Conservation (phyloP, 2,797 vertebrate genomes). For the Chelidonichthys spinosus region DNA sequence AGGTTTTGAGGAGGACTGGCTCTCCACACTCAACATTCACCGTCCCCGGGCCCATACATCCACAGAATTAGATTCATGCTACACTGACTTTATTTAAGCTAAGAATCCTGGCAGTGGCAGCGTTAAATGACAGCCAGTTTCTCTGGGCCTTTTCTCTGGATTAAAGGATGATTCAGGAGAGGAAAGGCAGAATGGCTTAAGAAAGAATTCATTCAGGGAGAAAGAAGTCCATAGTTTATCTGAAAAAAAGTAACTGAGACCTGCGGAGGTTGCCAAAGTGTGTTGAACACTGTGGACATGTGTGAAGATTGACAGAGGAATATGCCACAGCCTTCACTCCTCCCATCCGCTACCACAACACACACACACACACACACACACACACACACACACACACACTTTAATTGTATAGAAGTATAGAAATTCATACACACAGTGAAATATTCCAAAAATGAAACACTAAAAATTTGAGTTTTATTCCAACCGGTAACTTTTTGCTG, state of each 20-base stretch:
- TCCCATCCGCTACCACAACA: conserved; percentile 1
- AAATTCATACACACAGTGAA: conserved; percentile 7
- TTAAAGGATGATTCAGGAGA: conserved; percentile 87
- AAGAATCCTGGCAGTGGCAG: conserved; percentile 81
- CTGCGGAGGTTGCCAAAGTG: conserved; percentile 71
- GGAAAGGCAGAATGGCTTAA: conserved; percentile 80
- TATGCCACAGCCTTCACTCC: conserved; percentile 27
- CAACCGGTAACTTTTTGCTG: not conserved
- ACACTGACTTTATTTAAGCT: conserved; percentile 89
- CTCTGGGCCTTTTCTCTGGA: conserved; percentile 83
- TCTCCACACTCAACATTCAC: conserved; percentile 86
- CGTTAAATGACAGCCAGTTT: conserved; percentile 86
- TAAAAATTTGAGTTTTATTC: not conserved
- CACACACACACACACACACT: not conserved
- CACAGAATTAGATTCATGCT: conserved; percentile 90
- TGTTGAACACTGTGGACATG: conserved; percentile 70
- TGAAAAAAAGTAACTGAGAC: conserved; percentile 77
- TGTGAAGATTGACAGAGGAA: conserved; percentile 72
- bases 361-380: not conserved
- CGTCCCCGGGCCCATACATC: conserved; percentile 82
- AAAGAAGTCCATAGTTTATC: conserved; percentile 80
- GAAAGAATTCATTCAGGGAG: conserved; percentile 82
- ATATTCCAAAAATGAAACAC: not conserved
- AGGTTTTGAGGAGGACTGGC: conserved; percentile 81
- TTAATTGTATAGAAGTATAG: not conserved